Evolutionary conservation across 2,113 vertebrate genomes (phyloP).

Genomic region (Gadus chalcogrammus): DNA sequence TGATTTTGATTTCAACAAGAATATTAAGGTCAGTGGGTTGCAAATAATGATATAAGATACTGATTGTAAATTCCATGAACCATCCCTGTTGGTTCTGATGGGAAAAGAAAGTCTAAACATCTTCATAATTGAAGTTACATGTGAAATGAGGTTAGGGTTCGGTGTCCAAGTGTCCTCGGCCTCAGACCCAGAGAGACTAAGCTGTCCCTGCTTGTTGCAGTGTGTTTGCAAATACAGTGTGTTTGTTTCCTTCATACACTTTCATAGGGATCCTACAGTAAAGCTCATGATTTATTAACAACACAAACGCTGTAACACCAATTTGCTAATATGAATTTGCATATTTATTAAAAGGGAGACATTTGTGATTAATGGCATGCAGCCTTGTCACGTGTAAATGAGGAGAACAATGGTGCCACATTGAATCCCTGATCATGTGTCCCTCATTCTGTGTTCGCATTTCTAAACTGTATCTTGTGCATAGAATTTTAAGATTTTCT

Average conservation of each 20-base stretch:
- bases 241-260: conserved; percentile 52
- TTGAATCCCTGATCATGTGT: conserved; percentile 24
- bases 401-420: conserved; percentile 34
- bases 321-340: conserved; percentile 74
- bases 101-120: not conserved
- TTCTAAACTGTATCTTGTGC: not conserved
- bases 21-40: too few relatives aligned
- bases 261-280: conserved; percentile 44
- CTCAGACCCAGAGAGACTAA: not conserved
- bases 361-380: conserved; percentile 77
- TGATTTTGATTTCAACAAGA: too few relatives aligned
- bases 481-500: not conserved
- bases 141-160: too few relatives aligned
- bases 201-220: not conserved
- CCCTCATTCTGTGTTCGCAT: conserved; percentile 21
- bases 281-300: conserved; percentile 76
- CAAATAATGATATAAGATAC: too few relatives aligned
- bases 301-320: conserved; percentile 71
- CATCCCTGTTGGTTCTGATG: not conserved
- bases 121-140: not conserved
- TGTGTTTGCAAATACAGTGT: conserved; percentile 27
- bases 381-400: conserved; percentile 63
- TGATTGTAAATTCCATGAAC: too few relatives aligned
- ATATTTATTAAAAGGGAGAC: conserved; percentile 79
- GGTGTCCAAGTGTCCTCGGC: not conserved